Percentiles rank a stretch among this genome's conserved stretches.
These are phyloP conservation scores for Serrognathus titanus DNA, from an alignment of 2,888 invertebrate genomes.

Conservation along the genomic window DNA sequence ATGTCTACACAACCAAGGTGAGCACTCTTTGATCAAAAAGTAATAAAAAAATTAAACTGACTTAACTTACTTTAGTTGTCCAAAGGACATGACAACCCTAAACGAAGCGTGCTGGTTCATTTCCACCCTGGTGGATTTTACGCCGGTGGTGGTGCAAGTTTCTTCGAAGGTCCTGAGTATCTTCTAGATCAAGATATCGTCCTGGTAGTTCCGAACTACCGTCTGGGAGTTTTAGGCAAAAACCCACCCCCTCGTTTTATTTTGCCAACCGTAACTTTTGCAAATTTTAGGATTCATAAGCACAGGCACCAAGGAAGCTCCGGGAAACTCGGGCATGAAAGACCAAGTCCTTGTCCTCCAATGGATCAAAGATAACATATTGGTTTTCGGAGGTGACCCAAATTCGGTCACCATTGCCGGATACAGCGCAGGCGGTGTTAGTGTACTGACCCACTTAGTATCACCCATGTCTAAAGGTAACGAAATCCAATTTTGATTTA, in stretches of 20 bases:
- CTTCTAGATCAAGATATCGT: constrained; percentile 64
- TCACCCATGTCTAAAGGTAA: constrained; percentile 64
- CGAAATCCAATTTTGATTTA: not conserved
- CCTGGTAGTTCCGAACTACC: constrained; percentile 63
- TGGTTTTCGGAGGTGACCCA: constrained; percentile 66
- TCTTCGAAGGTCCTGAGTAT: constrained; percentile 56
- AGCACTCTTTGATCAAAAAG: not conserved
- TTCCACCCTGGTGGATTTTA: constrained; percentile 70
- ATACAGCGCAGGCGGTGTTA: constrained; percentile 51
- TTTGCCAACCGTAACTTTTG: not conserved
- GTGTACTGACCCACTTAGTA: constrained; percentile 53
- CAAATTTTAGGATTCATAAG: constrained; percentile 45
- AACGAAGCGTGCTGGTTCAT: constrained; percentile 62
- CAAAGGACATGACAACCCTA: constrained; percentile 35
- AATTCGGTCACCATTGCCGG: constrained; percentile 62
- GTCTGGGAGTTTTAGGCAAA: constrained; percentile 55
- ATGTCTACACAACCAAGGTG: constrained; percentile 53
- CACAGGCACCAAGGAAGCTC: constrained; percentile 63
- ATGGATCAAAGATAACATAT: constrained; percentile 66
- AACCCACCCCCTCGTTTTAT: not conserved
- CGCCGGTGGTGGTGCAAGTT: constrained; percentile 57
- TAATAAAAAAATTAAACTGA: not conserved
- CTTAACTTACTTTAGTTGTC: constrained; percentile 34
- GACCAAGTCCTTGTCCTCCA: constrained; percentile 66
- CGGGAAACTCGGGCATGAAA: constrained; percentile 68